Evolutionary conservation across 64 coral and sea anemone genomes (phyloP).

Genomic region (Montipora capricornis): DNA sequence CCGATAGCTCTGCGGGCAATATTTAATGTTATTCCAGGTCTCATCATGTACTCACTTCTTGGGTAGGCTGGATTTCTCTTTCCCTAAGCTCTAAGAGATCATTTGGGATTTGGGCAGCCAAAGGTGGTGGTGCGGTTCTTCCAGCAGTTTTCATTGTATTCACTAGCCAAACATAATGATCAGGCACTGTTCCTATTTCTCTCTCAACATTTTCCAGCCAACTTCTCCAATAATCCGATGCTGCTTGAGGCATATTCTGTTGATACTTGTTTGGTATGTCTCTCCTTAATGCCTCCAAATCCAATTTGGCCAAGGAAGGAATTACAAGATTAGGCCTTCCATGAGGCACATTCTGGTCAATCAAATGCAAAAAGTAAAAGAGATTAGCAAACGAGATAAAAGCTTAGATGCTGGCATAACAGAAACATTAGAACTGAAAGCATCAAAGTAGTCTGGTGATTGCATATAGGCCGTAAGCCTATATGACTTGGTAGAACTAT

Average conservation of each 20-base stretch:
- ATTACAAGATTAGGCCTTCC: constrained; percentile 2
- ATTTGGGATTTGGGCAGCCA: neutral
- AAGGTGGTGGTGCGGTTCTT: neutral
- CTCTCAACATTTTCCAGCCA: neutral
- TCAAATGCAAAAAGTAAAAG: neutral
- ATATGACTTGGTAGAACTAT: neutral
- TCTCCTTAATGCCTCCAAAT: neutral
- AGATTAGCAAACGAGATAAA: too few relatives aligned
- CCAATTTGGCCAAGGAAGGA: constrained; percentile 1
- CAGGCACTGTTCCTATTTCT: neutral
- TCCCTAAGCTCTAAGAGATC: neutral
- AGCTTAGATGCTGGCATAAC: too few relatives aligned
- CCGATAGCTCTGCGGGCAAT: too few relatives aligned
- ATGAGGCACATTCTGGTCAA: neutral
- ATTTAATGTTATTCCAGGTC: too few relatives aligned
- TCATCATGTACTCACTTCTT: neutral
- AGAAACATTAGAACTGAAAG: too few relatives aligned
- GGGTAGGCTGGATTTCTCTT: neutral
- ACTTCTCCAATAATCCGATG: neutral
- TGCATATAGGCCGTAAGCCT: neutral
- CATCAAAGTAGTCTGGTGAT: too few relatives aligned
- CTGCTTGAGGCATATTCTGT: neutral
- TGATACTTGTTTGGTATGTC: constrained; percentile 2
- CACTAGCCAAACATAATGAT: neutral
- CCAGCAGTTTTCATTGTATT: neutral